Conservation (phyloP, 2,888 invertebrate genomes). For the Glyphotaelius pellucidus region DNA sequence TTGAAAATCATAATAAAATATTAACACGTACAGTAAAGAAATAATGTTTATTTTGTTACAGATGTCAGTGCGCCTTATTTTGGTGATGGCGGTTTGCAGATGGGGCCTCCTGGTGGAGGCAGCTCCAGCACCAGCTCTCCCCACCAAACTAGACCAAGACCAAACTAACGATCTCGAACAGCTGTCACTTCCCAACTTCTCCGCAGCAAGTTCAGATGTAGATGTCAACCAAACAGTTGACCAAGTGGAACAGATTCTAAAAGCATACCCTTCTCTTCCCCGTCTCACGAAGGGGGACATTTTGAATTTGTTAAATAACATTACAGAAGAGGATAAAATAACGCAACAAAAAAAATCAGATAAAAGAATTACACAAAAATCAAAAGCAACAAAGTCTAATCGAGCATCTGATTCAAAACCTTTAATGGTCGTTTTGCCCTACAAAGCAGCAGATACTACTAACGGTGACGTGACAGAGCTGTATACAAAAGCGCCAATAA, state of each 20-base stretch:
- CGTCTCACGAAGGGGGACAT: constrained; percentile 82
- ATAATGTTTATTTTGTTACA: constrained; percentile 39
- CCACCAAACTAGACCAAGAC: constrained; percentile 21
- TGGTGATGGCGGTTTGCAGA: neutral
- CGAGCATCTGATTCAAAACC: constrained; percentile 72
- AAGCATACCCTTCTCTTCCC: constrained; percentile 80
- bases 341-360: constrained; percentile 64
- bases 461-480: constrained; percentile 79
- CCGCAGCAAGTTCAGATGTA: constrained; percentile 40
- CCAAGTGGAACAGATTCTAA: constrained; percentile 82
- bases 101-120: neutral
- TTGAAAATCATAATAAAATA: neutral
- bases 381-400: neutral
- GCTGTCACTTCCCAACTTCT: constrained; percentile 52
- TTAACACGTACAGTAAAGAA: neutral
- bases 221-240: constrained; percentile 75
- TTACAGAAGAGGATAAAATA: constrained; percentile 76
- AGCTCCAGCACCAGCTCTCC: constrained; percentile 39
- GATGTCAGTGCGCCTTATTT: constrained; percentile 31
- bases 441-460: constrained; percentile 78
- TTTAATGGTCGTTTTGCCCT: constrained; percentile 83
- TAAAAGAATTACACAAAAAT: constrained; percentile 51
- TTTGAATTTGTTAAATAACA: constrained; percentile 81
- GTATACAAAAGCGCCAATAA: constrained; percentile 82
- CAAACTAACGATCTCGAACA: constrained; percentile 31